Evolutionary conservation across 2,113 vertebrate species (phyloP).

Genomic region (Elachura formosa): DNA sequence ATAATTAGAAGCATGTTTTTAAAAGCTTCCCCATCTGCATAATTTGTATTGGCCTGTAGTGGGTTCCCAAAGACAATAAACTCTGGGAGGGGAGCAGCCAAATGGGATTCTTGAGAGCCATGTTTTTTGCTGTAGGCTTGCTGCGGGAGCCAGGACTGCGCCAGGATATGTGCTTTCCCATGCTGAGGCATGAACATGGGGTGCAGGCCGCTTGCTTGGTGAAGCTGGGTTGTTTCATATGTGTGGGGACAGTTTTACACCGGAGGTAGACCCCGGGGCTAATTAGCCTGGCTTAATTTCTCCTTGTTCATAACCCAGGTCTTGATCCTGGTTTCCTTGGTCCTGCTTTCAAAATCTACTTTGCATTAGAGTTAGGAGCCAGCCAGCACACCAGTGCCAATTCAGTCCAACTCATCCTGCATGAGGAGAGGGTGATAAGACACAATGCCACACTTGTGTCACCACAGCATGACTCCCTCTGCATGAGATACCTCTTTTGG

Average conservation of each 20-base stretch:
- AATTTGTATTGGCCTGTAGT: background rate
- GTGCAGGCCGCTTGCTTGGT: background rate
- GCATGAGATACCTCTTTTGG: background rate
- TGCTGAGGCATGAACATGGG: background rate
- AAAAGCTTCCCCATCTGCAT: background rate
- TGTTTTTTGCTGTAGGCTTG: background rate
- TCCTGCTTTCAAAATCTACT: background rate
- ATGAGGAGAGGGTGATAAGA: background rate
- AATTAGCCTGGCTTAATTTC: background rate
- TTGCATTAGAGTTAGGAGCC: background rate
- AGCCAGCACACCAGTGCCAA: background rate
- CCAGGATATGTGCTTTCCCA: background rate
- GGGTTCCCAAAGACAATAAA: slow-evolving; percentile 1
- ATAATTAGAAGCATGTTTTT: background rate
- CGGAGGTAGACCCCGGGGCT: background rate
- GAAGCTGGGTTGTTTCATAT: background rate
- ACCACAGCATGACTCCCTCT: background rate
- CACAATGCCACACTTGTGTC: background rate
- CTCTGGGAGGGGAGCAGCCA: background rate
- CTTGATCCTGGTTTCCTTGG: background rate
- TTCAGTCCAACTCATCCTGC: background rate
- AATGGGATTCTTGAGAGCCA: background rate
- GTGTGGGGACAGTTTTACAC: background rate
- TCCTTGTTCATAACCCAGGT: background rate
- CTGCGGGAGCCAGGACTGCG: background rate